Base-by-base conservation (phyloP, 2,113 vertebrate genomes). In the Equus quagga region DNA sequence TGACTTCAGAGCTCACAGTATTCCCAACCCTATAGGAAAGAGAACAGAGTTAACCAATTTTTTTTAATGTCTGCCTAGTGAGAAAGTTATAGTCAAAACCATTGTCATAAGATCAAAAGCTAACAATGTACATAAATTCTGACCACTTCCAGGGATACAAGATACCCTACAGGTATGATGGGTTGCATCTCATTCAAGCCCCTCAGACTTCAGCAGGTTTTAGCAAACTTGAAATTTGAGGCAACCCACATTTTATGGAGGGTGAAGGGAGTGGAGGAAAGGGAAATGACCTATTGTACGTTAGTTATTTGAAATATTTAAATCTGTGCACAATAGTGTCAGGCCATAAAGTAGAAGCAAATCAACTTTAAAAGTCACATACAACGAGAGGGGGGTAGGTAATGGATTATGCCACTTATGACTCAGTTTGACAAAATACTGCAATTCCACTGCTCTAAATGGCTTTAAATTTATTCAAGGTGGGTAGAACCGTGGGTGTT, bases 91-190 rank as follows among this genome's bases (percentile, higher is more conserved):
- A 86, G 65, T 98, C 96, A 97, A 98, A 98, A 96, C 97, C 90
- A 97, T 88, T 98, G 96, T 97, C 97, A 54, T 70, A 73, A 98
- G 98, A 98, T 99, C 98, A 98, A 99, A 99, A 97, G 97, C 69
- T 96, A 98, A 97, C 93, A 85, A 33, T 90, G 79, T 95, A 98
- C 54, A 13, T 84, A 97, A 91, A 62, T 97, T 98, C 93, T 96
- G 82, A 62, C 82, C 94, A 97, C 75, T 96, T 97, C 82, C 93
- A 70, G 94, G 92, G 79, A 98, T 98, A 98, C 98, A 98, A 98
- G 97, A 89, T 96, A 97, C 95, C 95, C 97, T 95, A 97, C 95
- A 98, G 97, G 81, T 98, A 97, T 96, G 98, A 97, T 91, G 86
- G 89, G 95, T 96, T 98, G 95, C 96, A 91, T 87, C 89, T 62